phyloP scores from a whole-genome alignment of 1,140 invertebrate species.

The Stegodyphus mimosarum region DNA sequence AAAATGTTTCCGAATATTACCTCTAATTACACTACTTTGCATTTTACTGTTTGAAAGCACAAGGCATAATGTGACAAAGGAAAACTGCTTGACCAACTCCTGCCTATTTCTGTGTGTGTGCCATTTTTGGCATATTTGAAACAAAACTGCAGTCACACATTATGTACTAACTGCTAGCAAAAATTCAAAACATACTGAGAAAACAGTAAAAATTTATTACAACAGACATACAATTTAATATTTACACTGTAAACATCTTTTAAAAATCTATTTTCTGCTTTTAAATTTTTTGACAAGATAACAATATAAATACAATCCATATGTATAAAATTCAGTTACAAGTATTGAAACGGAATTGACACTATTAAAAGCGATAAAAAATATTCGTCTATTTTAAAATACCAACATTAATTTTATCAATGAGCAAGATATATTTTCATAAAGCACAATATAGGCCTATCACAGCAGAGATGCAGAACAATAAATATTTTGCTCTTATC shows the following conservation, averaged over 20 bases:
- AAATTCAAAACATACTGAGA: background rate
- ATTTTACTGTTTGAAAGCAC: no score
- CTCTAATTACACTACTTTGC: no score
- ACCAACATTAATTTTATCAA: slow-evolving; percentile 39
- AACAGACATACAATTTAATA: slow-evolving; percentile 53
- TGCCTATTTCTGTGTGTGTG: no score
- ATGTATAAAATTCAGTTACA: slow-evolving; percentile 49
- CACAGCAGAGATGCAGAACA: slow-evolving; percentile 43
- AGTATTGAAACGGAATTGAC: slow-evolving; percentile 21
- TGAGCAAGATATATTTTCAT: slow-evolving; percentile 52
- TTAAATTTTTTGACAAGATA: slow-evolving; percentile 52
- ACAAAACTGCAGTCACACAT: no score
- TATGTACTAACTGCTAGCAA: no score
- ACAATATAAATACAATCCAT: slow-evolving; percentile 56
- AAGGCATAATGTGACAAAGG: no score
- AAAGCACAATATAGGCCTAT: slow-evolving; percentile 52
- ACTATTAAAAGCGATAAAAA: slow-evolving; percentile 21
- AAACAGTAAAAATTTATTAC: slow-evolving; percentile 61
- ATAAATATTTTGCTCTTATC: slow-evolving; percentile 12
- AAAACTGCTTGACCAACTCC: no score
- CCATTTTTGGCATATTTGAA: no score
- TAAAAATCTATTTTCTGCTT: slow-evolving; percentile 52
- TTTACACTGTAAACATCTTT: slow-evolving; percentile 39
- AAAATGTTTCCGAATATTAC: no score
- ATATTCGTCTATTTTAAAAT: slow-evolving; percentile 23